phyloP scores from a whole-genome alignment of 2,113 vertebrate genomes.

The Lates calcarifer region DNA sequence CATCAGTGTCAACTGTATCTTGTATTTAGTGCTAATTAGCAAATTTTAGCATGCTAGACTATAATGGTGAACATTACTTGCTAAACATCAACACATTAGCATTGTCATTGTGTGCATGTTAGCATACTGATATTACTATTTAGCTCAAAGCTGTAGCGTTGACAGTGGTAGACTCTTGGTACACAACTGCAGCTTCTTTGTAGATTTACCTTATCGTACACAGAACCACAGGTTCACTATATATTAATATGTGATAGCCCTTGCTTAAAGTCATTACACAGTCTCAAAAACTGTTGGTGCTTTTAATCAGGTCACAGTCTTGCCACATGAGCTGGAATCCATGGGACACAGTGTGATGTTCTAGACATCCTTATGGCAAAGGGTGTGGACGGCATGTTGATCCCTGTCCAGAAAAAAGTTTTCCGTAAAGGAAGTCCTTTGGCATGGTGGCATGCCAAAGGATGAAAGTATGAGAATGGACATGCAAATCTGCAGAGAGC shows the following conservation, averaged over 20 bases:
- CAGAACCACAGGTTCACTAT: neutral
- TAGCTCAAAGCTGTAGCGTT: neutral
- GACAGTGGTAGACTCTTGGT: neutral
- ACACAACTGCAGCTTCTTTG: neutral
- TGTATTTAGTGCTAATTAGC: neutral
- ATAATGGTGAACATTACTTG: neutral
- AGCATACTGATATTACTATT: neutral
- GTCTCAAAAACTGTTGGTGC: neutral
- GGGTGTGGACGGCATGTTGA: conserved; percentile 63
- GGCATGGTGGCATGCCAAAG: conserved; percentile 41
- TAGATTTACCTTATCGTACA: neutral
- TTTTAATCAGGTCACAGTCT: conserved; percentile 26
- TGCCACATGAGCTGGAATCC: conserved; percentile 34
- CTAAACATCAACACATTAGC: neutral
- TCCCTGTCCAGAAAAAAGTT: conserved; percentile 59
- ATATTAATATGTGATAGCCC: neutral
- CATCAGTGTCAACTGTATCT: neutral
- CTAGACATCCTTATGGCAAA: conserved; percentile 56
- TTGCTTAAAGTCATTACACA: neutral
- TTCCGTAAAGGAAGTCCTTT: conserved; percentile 71
- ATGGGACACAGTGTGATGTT: conserved; percentile 37
- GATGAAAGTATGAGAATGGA: conserved; percentile 51
- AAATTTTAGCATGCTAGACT: neutral
- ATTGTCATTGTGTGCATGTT: neutral
- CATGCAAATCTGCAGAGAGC: conserved; percentile 62